Conservation (phyloP, 2,888 invertebrate species). For the Rhagophthalmus giganteus region DNA sequence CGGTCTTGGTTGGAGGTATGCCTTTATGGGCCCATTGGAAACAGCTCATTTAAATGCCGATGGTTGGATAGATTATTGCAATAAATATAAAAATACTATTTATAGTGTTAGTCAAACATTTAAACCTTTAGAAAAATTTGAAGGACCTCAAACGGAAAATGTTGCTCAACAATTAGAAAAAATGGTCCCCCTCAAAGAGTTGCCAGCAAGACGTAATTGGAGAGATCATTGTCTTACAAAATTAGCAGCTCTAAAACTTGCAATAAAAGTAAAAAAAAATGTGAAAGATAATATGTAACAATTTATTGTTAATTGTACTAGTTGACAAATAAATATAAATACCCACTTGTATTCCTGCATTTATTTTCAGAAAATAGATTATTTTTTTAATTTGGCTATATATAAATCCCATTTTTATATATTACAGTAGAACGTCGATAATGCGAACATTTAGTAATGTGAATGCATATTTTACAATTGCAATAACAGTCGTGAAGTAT, state of each 20-base stretch:
- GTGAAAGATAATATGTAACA: neutral
- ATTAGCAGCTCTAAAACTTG: constrained; percentile 72
- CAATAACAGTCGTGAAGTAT: too few species aligned
- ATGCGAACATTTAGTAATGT: too few species aligned
- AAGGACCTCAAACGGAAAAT: constrained; percentile 65
- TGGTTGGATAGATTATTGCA: constrained; percentile 70
- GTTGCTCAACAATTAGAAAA: constrained; percentile 74
- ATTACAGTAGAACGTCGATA: too few species aligned
- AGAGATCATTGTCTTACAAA: constrained; percentile 81
- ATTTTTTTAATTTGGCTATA: neutral
- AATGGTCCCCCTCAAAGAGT: constrained; percentile 72
- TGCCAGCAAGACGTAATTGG: constrained; percentile 77
- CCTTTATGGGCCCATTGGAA: constrained; percentile 92
- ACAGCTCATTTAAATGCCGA: constrained; percentile 94
- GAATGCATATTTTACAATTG: too few species aligned
- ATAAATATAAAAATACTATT: constrained; percentile 64
- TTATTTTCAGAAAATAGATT: neutral
- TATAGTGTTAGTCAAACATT: constrained; percentile 70
- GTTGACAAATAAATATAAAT: neutral
- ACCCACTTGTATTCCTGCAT: neutral
- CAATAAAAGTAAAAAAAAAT: neutral
- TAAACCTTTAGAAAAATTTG: constrained; percentile 75
- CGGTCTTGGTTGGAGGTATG: constrained; percentile 93
- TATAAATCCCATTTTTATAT: too few species aligned
- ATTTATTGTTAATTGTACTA: neutral